Conservation (phyloP, 2,797 vertebrate genomes). For the Pipistrellus pygmaeus region DNA sequence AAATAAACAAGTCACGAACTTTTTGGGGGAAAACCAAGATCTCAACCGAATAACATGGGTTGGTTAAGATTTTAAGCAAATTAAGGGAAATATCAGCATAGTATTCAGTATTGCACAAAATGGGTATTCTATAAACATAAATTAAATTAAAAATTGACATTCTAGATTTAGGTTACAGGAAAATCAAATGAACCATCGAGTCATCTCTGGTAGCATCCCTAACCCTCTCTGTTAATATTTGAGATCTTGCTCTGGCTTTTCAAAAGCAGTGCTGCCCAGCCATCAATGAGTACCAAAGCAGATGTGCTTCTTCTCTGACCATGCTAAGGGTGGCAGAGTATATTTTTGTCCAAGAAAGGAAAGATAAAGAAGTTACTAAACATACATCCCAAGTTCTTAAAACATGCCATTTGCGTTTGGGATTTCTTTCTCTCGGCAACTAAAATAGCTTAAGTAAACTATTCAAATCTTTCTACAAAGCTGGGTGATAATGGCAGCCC, state of each 20-base stretch:
- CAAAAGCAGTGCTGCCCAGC: background rate
- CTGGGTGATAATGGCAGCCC: background rate
- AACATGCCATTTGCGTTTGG: background rate
- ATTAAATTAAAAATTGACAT: background rate
- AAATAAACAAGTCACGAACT: conserved; percentile 42
- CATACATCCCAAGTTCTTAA: background rate
- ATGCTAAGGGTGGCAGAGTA: background rate
- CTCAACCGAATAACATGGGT: background rate
- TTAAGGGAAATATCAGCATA: background rate
- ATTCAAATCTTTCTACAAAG: background rate
- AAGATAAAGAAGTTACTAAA: conserved; percentile 10
- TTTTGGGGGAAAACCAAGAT: background rate
- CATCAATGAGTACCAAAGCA: background rate
- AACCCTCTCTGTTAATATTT: background rate
- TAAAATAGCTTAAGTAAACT: background rate
- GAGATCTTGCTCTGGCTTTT: conserved; percentile 19
- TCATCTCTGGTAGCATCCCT: background rate
- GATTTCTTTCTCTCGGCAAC: conserved; percentile 24
- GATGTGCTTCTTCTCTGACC: background rate
- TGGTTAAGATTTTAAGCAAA: conserved; percentile 19
- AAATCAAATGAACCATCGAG: background rate
- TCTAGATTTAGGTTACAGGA: conserved; percentile 21
- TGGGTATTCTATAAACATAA: conserved; percentile 33
- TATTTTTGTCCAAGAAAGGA: conserved; percentile 6
- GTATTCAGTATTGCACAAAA: conserved; percentile 15